These are phyloP conservation scores for Onychomys torridus DNA, from an alignment of 2,797 vertebrate species.

Conservation along the genomic window DNA sequence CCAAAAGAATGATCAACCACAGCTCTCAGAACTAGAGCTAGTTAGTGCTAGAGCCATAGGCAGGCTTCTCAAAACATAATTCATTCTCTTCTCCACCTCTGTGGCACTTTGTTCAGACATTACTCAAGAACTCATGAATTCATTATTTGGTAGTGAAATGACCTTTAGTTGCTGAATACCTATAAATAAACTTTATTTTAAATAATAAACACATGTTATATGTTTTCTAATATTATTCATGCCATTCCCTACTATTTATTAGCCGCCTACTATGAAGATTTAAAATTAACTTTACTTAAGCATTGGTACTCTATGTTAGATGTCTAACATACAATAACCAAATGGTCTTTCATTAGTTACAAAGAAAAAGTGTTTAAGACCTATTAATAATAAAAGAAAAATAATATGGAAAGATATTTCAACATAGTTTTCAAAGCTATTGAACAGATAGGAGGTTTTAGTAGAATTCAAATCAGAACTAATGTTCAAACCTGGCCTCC, in stretches of 20 bases:
- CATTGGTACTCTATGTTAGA: rapidly evolving
- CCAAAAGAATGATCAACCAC: not conserved
- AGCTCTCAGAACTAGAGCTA: not conserved
- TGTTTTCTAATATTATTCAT: not conserved
- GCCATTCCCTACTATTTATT: not conserved
- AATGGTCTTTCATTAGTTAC: not conserved
- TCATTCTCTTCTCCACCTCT: not conserved
- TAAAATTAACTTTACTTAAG: not conserved
- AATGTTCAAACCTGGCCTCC: too few relatives aligned
- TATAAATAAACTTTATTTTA: not conserved
- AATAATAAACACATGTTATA: not conserved
- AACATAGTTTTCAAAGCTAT: not conserved
- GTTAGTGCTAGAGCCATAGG: not conserved
- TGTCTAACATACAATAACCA: not conserved
- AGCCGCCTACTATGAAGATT: not conserved
- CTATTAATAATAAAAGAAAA: not conserved
- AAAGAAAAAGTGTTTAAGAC: not conserved
- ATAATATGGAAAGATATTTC: not conserved
- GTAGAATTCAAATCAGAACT: too few relatives aligned
- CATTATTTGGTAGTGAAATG: not conserved
- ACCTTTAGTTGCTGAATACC: not conserved
- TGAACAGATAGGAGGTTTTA: not conserved
- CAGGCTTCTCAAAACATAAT: too few relatives aligned
- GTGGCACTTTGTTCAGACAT: too few relatives aligned
- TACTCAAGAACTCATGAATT: not conserved